Percentiles rank a stretch among this genome's conserved stretches.
phyloP scores from a whole-genome alignment of 2,888 invertebrate genomes.

The Craniophora ligustri region DNA sequence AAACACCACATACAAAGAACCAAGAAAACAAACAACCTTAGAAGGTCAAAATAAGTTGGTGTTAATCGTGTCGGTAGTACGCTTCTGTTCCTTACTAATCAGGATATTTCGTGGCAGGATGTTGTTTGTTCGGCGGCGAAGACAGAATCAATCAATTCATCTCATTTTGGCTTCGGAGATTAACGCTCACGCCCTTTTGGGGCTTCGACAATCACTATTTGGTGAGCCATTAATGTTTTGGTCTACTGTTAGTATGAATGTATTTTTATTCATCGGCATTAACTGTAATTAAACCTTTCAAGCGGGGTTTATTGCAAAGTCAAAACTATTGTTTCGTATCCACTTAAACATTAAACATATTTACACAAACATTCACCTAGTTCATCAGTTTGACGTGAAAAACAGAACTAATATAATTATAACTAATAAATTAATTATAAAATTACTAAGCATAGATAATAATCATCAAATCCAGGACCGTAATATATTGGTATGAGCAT shows the following conservation, averaged over 20 bases:
- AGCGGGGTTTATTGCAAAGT: too few relatives aligned
- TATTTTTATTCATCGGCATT: too few relatives aligned
- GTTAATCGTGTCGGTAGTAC: slow-evolving; percentile 48
- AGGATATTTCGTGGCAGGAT: slow-evolving; percentile 65
- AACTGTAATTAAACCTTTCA: too few relatives aligned
- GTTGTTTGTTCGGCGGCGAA: slow-evolving; percentile 54
- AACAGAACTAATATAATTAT: too few relatives aligned
- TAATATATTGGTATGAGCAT: slow-evolving; percentile 16
- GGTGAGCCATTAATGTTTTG: not conserved
- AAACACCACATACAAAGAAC: slow-evolving; percentile 11
- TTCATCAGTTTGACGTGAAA: too few relatives aligned
- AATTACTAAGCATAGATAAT: not conserved
- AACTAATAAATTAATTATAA: not conserved
- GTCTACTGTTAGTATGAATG: not conserved
- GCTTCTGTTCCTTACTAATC: slow-evolving; percentile 63
- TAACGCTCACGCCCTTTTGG: slow-evolving; percentile 28
- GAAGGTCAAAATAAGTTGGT: slow-evolving; percentile 53
- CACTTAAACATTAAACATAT: too few relatives aligned
- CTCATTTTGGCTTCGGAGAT: slow-evolving; percentile 43
- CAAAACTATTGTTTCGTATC: too few relatives aligned
- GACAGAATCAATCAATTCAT: slow-evolving; percentile 65
- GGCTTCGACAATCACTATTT: slow-evolving; percentile 34
- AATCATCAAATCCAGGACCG: not conserved
- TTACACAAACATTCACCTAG: too few relatives aligned
- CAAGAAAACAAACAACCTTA: slow-evolving; percentile 53